Conservation (phyloP, 2,797 vertebrate species). For the Benthosema pterotum region DNA sequence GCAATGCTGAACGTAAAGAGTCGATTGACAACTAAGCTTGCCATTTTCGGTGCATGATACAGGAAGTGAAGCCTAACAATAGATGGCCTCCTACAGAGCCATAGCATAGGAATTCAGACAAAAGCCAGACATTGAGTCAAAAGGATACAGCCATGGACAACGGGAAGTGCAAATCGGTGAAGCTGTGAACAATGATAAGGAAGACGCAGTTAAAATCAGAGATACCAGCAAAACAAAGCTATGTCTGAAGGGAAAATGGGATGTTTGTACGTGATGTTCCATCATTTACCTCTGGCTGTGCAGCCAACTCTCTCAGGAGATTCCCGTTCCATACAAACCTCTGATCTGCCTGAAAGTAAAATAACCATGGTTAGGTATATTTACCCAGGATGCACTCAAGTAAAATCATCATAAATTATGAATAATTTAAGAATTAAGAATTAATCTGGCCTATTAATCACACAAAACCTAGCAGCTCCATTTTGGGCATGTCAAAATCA, state of each 20-base stretch:
- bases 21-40: too few relatives aligned
- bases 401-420: background rate
- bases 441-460: too few relatives aligned
- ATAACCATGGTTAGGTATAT: constrained; percentile 4
- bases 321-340: constrained; percentile 99
- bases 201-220: constrained; percentile 1
- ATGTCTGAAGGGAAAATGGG: background rate
- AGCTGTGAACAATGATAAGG: constrained; percentile 61
- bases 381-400: background rate
- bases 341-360: constrained; percentile 88
- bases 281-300: constrained; percentile 91
- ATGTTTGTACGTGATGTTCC: too few relatives aligned
- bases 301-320: constrained; percentile 91
- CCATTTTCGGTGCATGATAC: too few relatives aligned
- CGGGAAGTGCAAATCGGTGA: constrained; percentile 80
- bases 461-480: too few relatives aligned
- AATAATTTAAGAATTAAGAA: too few relatives aligned
- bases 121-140: background rate
- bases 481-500: too few relatives aligned
- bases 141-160: constrained; percentile 87
- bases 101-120: background rate
- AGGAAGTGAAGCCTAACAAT: too few relatives aligned
- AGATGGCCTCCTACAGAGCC: too few relatives aligned
- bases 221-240: background rate
- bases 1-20: too few relatives aligned